Evolutionary conservation across 2,797 vertebrate species (phyloP).

Genomic region (Rhinatrema bivittatum): DNA sequence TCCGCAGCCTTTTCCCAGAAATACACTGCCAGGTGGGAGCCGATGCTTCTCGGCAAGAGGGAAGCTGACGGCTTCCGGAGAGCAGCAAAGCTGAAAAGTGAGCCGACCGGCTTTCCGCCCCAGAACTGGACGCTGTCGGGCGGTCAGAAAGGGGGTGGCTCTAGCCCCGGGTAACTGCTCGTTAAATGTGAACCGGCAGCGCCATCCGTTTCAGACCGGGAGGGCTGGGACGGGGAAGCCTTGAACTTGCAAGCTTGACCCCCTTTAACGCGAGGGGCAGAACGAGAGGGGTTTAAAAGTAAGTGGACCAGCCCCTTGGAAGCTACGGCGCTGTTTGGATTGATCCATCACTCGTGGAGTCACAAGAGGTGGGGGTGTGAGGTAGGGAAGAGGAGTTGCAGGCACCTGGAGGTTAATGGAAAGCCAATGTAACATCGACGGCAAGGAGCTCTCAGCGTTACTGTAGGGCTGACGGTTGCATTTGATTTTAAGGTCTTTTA

Average conservation of each 20-base stretch:
- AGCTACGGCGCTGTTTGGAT: slow-evolving; percentile 22
- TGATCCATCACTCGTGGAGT: slow-evolving; percentile 30
- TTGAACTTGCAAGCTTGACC: slow-evolving; percentile 20
- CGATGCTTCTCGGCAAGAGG: too few relatives aligned
- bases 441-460: slow-evolving; percentile 12
- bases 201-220: slow-evolving; percentile 9
- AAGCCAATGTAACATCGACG: slow-evolving; percentile 13
- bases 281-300: slow-evolving; percentile 16
- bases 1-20: too few relatives aligned
- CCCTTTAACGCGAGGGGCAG: slow-evolving; percentile 12
- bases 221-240: slow-evolving; percentile 5
- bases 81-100: background rate
- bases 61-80: too few relatives aligned
- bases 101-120: background rate
- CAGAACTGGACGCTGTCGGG: too few relatives aligned
- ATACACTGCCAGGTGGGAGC: too few relatives aligned
- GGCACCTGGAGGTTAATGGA: slow-evolving; percentile 14
- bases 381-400: slow-evolving; percentile 13
- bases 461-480: background rate
- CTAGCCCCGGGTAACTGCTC: slow-evolving; percentile 4
- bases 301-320: slow-evolving; percentile 20
- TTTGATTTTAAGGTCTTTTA: too few relatives aligned
- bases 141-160: slow-evolving; percentile 6
- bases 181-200: slow-evolving; percentile 3
- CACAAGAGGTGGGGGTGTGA: slow-evolving; percentile 16